Evolutionary conservation across 2,797 vertebrate genomes (phyloP).

Genomic region (Furcifer pardalis): DNA sequence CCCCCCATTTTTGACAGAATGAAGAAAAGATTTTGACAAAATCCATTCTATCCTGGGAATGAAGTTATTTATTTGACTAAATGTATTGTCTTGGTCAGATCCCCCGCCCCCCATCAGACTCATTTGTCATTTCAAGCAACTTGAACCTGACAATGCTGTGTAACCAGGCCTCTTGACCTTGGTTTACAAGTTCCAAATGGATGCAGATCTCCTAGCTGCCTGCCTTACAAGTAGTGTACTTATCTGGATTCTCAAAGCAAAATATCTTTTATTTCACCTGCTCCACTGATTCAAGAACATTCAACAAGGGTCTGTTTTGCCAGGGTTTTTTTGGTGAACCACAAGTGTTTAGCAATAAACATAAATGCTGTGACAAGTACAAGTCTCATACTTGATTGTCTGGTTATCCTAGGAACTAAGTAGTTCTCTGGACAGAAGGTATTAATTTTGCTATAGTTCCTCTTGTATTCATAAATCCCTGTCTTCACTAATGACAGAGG

Average conservation of each 20-base stretch:
- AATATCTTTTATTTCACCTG: background rate
- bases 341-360: background rate
- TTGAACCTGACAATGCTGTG: conserved; percentile 42
- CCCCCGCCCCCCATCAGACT: conserved; percentile 48
- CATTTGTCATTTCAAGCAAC: conserved; percentile 53
- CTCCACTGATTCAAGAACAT: background rate
- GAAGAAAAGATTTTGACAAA: conserved; percentile 72
- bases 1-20: conserved; percentile 65
- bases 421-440: background rate
- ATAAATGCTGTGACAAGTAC: background rate
- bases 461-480: background rate
- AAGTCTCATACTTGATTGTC: background rate
- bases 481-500: background rate
- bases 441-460: background rate
- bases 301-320: background rate
- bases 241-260: background rate
- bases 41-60: conserved; percentile 71
- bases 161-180: conserved; percentile 34
- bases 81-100: conserved; percentile 62
- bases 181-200: conserved; percentile 32
- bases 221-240: background rate
- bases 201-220: conserved; percentile 12
- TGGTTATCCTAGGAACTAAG: background rate
- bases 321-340: too few species aligned
- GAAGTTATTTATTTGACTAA: conserved; percentile 74